Evolutionary conservation across 37 sponge, comb jelly and placozoan genomes (phyloP), one percentile per base, ranked within the genome.

Genomic region (Corticium candelabrum): DNA sequence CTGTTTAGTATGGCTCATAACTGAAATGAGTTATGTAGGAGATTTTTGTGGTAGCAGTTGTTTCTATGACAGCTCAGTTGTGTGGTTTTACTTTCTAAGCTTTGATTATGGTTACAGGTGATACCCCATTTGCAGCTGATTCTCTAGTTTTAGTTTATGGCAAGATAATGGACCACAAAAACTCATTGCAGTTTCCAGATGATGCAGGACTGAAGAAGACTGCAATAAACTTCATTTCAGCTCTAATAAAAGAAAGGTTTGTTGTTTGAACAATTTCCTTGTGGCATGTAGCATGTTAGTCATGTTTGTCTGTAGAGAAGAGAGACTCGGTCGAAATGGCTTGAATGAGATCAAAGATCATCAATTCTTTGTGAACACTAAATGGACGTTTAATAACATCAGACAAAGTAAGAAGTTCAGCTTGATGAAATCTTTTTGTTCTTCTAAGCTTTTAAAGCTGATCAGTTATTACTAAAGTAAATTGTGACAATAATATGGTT

Each of bases 111-210:
- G n/a, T n/a, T 43, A 5, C 5, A 0, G 95, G 93, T 37, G 99
- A 97, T 75, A 90, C 92, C n/a, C 99, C 99, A 3, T 96, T 96
- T 76, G 94, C 86, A 82, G 89, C 94, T 27, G 99, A 97, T 33
- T 87, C 92, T 3, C 86, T 97, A 41, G 89, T 97, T 32, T 90
- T 84, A 1, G 94, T 95, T 4, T 97, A 97, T 85, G 80, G 92
- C 84, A 91, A 91, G 72, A 97, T 97, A 37, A 97, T 97, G 99
- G 86, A 94, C 67, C 92, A 91, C 68, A 87, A 94, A 79, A 88
- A 85, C 34, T 37, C 84, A 1, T 81, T 91, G 40, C 70, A 79
- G 68, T 97, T 88, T 68, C 87, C 89, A 1, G 77, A 36, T 27
- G 94, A 91, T 38, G 89, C 91, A 32, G 37, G 30, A 1, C 74